Evolutionary conservation across 1,140 invertebrate species (phyloP), one percentile per base, ranked within the genome.

Genomic region (Sweltsa coloradensis): DNA sequence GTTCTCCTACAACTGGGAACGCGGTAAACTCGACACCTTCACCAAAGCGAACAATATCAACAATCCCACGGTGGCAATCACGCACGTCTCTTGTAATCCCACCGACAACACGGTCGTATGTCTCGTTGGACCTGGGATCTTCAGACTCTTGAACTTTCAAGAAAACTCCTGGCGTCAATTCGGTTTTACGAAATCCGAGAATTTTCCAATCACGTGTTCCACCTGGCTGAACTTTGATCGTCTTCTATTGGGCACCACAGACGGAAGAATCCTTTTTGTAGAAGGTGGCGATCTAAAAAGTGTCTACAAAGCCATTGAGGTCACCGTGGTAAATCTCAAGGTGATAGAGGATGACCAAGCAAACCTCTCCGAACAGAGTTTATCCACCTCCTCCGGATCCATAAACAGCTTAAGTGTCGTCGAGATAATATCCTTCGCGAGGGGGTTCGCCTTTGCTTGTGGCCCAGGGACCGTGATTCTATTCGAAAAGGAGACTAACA

Each of bases 1-100:
- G 60, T 71, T 87, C 41, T 82, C 79, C 60, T 93, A 84, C 63
- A 82, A 82, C 56, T 87, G 84, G 79, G 86, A 90, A 54, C 88
- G 83, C 61, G 80, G 80, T 1, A 86, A 85, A 64, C 70, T 91
- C 1, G 80, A 89, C 55, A 85, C 81, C 42, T 75, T 74, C 41
- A 72, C 75, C 1, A 84, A 83, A 62, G 72, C 82, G 34, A 73
- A 78, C 52, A 80, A 75, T 62, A 64, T 31, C 31, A 39, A 19
- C 9, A 47, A 46, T 21, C 14, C 63, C n/a, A 43, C 26, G 45
- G 9, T 16, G 7, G n/a, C 18, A 42, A 9, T 16, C 25, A 13
- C 26, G 6, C 47, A 79, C 68, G 67, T 85, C 24, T 64, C 71
- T n/a, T 77, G 79, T 48, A 89, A 89, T 67, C 87, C 87, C 5